These are phyloP conservation scores for Notospermus geniculatus DNA, from an alignment of 1,140 invertebrate species.

Conservation along the genomic window DNA sequence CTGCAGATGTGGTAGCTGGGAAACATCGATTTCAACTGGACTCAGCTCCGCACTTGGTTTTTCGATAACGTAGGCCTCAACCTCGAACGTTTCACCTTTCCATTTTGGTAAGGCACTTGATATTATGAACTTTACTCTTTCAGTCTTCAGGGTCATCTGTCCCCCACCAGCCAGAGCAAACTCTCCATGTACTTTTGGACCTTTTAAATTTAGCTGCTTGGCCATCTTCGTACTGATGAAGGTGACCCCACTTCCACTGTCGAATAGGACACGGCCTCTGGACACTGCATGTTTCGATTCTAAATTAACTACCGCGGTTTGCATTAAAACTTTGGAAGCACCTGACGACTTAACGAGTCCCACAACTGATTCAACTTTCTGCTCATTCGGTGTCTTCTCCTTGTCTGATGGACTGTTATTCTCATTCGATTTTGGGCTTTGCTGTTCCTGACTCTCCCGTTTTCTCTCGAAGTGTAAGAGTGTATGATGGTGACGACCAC, in stretches of 20 bases:
- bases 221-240: constrained; percentile 3
- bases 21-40: too few species aligned
- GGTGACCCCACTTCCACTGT: neutral
- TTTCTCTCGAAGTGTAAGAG: too few species aligned
- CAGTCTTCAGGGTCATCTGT: neutral
- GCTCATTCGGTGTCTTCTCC: too few species aligned
- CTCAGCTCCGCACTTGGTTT: too few species aligned
- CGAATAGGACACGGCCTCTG: neutral
- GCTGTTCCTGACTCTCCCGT: neutral
- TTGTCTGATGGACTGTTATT: neutral
- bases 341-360: neutral
- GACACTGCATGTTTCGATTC: neutral
- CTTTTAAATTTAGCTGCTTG: neutral
- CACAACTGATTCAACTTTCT: neutral
- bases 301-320: neutral
- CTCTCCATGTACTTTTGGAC: neutral
- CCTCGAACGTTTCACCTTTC: too few species aligned
- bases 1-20: too few species aligned
- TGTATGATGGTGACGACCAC: neutral
- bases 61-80: too few species aligned
- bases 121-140: neutral
- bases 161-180: constrained; percentile 1
- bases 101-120: too few species aligned
- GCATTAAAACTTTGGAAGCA: neutral
- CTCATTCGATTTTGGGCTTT: neutral